Percentiles rank a stretch among this genome's conserved stretches.
These are phyloP conservation scores for Gymnodraco acuticeps DNA, from an alignment of 2,797 vertebrate genomes.

Conservation along the genomic window DNA sequence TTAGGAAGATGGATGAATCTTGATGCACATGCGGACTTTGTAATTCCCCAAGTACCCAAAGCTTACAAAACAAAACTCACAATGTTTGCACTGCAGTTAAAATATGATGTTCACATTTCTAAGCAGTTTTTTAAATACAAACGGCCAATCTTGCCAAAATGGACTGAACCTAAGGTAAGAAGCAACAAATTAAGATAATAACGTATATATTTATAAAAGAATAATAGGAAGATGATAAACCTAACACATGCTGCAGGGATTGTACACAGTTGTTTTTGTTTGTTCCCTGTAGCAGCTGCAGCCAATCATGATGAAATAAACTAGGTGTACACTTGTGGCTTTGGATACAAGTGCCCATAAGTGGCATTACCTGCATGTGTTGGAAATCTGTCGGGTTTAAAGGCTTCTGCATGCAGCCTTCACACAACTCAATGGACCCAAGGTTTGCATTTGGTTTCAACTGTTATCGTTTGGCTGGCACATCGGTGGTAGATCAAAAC, in stretches of 20 bases:
- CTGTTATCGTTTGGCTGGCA: conserved; percentile 17
- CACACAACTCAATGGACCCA: background rate
- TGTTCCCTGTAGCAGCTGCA: conserved; percentile 21
- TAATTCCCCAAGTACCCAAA: conserved; percentile 9
- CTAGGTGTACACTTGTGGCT: background rate
- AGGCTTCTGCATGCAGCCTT: background rate
- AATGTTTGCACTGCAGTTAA: background rate
- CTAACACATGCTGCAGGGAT: background rate
- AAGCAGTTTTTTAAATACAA: no score
- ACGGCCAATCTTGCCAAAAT: background rate
- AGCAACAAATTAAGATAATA: background rate
- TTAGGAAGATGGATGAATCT: conserved; percentile 48
- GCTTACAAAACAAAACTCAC: conserved; percentile 10
- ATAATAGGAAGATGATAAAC: no score
- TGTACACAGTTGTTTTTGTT: background rate
- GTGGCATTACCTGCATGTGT: background rate
- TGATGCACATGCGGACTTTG: conserved; percentile 5
- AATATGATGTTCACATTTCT: no score
- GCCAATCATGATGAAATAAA: background rate
- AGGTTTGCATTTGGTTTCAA: background rate
- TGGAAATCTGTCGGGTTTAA: conserved; percentile 7
- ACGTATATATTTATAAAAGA: background rate
- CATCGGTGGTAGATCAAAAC: background rate
- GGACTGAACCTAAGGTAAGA: background rate
- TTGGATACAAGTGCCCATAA: background rate